A percentile compares a stretch with the other conserved stretches of the same genome.
phyloP scores from a whole-genome alignment of 2,113 vertebrate genomes.

The Onychostoma macrolepis region DNA sequence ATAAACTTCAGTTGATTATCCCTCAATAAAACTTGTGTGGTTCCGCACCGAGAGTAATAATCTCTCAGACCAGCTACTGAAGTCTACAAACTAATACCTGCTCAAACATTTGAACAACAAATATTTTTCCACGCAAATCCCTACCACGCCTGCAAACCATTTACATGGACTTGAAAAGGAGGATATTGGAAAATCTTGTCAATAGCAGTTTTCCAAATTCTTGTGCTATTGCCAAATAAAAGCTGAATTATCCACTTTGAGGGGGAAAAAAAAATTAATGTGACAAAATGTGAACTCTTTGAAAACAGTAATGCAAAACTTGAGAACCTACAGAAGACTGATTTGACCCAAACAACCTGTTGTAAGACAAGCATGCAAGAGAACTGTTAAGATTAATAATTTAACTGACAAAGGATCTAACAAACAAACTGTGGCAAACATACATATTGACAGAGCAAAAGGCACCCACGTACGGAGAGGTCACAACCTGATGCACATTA shows the following conservation, averaged over 20 bases:
- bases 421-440: constrained; percentile 25
- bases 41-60: not conserved
- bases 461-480: constrained; percentile 13
- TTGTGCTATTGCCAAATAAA: not conserved
- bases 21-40: not conserved
- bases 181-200: not conserved
- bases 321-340: not conserved
- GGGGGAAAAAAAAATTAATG: not conserved
- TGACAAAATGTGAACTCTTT: not conserved
- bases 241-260: not conserved
- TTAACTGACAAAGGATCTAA: constrained; percentile 6
- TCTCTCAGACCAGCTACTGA: not conserved
- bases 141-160: not conserved
- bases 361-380: not conserved
- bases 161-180: not conserved
- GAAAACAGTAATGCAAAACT: not conserved
- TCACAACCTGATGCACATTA: not conserved
- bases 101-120: not conserved
- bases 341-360: not conserved
- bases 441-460: constrained; percentile 39
- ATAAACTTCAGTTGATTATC: not conserved
- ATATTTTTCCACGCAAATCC: not conserved
- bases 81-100: not conserved
- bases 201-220: not conserved
- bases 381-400: constrained; percentile 32